Evolutionary conservation across 2,113 vertebrate genomes (phyloP).

Genomic region (Chinchilla lanigera): DNA sequence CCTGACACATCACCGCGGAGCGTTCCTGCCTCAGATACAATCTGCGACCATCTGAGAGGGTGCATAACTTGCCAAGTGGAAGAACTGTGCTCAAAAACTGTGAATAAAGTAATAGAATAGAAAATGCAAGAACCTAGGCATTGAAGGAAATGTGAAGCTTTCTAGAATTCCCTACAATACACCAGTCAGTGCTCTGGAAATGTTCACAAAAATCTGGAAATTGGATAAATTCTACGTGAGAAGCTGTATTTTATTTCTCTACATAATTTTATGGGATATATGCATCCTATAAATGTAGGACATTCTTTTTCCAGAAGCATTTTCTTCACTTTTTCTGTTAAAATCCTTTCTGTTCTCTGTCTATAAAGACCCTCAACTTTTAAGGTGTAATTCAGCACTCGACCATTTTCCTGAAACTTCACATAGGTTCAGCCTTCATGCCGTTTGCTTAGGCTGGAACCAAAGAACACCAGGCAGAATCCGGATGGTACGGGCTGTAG

Average conservation of each 20-base stretch:
- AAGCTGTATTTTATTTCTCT: background rate
- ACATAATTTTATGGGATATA: background rate
- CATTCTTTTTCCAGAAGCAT: background rate
- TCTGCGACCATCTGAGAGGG: background rate
- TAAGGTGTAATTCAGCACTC: background rate
- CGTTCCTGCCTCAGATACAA: background rate
- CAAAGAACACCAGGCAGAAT: background rate
- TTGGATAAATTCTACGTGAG: background rate
- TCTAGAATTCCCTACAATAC: background rate
- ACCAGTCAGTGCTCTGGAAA: background rate
- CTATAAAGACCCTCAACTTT: background rate
- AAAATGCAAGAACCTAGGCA: background rate
- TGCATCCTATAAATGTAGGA: background rate
- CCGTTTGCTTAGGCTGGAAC: too few species aligned
- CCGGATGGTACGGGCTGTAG: background rate
- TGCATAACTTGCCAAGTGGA: conserved; percentile 20
- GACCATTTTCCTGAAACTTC: background rate
- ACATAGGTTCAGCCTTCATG: background rate
- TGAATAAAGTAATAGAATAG: background rate
- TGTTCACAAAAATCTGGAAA: background rate
- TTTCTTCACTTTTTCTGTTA: background rate
- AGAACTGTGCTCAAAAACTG: background rate
- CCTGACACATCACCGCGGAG: background rate
- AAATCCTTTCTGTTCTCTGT: background rate
- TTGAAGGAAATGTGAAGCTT: background rate